Evolutionary conservation across 2,797 vertebrate genomes (phyloP).

Genomic region (Darevskia nairensis): DNA sequence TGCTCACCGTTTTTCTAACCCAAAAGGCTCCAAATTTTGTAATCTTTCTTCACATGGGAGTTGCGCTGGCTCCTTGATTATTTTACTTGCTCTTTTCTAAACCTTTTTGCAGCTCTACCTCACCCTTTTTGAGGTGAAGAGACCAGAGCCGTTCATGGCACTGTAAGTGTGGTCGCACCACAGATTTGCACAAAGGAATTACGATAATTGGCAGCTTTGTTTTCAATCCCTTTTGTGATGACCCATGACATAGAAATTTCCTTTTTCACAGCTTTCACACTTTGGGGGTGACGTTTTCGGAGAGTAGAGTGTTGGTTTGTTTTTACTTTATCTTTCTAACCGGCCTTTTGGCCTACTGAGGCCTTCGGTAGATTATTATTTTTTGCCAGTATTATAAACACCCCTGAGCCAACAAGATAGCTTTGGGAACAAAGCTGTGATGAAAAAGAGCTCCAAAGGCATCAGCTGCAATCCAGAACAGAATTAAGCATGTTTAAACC

Average conservation of each 20-base stretch:
- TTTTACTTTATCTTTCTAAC: background rate
- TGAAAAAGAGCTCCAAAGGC: background rate
- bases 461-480: background rate
- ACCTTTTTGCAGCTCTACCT: background rate
- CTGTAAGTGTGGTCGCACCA: background rate
- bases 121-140: background rate
- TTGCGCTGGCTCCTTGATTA: background rate
- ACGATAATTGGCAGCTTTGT: background rate
- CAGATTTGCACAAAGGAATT: background rate
- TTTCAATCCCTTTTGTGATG: background rate
- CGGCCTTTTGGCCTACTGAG: background rate
- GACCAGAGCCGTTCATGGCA: background rate
- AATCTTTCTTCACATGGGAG: background rate
- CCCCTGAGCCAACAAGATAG: background rate
- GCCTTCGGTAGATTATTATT: background rate
- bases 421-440: background rate
- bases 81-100: background rate
- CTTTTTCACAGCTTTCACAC: background rate
- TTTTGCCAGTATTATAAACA: background rate
- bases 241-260: background rate
- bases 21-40: background rate
- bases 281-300: background rate
- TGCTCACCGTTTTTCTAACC: too few relatives aligned
- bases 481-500: background rate
- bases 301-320: background rate